Percentiles rank a stretch among this genome's conserved stretches.
Evolutionary conservation across 2,113 vertebrate species (phyloP).

Genomic region (Hystrix brachyura): DNA sequence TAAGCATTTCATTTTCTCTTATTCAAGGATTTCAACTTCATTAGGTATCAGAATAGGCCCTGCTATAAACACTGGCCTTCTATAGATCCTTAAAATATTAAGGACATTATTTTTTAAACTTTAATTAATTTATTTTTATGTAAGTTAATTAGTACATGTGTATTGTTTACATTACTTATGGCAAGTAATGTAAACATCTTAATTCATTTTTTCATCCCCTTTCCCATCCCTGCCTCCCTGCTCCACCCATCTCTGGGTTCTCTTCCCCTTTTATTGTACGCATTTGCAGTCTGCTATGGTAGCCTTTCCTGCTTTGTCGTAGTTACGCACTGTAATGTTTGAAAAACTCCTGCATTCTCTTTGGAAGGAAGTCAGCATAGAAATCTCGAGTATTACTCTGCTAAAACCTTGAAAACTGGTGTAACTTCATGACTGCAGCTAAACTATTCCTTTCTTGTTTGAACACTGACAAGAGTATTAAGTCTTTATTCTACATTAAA

Average conservation of each 20-base stretch:
- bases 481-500: neutral
- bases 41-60: neutral
- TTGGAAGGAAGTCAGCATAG: neutral
- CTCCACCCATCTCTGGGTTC: neutral
- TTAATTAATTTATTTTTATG: neutral
- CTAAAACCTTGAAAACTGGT: neutral
- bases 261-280: neutral
- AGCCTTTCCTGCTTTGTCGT: neutral
- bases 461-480: neutral
- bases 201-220: neutral
- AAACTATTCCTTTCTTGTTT: neutral
- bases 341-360: neutral
- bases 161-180: neutral
- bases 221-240: no score
- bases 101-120: neutral
- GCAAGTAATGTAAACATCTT: neutral
- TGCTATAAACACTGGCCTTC: neutral
- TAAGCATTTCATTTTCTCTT: neutral
- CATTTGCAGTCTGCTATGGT: neutral
- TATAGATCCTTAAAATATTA: neutral
- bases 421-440: neutral
- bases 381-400: neutral
- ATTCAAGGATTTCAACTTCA: neutral
- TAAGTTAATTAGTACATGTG: neutral
- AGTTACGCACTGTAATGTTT: neutral